phyloP scores from a whole-genome alignment of 1,140 invertebrate genomes.

The Zaprionus tsacasi region DNA sequence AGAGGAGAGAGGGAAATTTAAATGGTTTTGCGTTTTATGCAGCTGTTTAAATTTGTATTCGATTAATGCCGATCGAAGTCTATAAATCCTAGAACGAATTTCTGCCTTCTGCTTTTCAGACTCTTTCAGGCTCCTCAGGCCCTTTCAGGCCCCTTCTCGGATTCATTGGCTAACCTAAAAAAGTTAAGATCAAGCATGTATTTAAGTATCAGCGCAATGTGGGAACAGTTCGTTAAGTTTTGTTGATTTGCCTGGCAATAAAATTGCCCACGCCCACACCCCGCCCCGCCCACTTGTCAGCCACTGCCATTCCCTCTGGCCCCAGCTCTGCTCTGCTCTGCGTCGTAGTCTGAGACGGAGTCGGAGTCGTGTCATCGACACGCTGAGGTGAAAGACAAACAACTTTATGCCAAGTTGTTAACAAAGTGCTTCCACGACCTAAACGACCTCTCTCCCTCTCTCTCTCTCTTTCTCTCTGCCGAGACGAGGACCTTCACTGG shows the following conservation, averaged over 20 bases:
- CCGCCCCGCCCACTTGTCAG: no score
- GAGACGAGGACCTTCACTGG: slow-evolving; percentile 1
- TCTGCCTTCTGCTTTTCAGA: background rate
- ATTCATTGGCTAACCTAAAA: slow-evolving; percentile 26
- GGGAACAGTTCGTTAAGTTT: slow-evolving; percentile 71
- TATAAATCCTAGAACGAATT: slow-evolving; percentile 3
- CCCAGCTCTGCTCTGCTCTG: background rate
- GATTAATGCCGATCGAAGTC: background rate
- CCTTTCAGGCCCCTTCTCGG: background rate
- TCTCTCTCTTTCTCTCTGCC: no score
- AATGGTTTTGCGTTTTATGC: background rate
- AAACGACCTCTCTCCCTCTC: slow-evolving; percentile 35
- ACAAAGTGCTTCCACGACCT: slow-evolving; percentile 71
- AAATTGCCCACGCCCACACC: slow-evolving; percentile 34
- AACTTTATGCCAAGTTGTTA: slow-evolving; percentile 79
- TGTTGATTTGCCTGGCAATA: slow-evolving; percentile 67
- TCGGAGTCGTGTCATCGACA: slow-evolving; percentile 71
- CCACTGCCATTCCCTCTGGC: background rate
- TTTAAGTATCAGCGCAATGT: slow-evolving; percentile 27
- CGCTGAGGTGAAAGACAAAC: slow-evolving; percentile 76
- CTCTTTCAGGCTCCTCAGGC: no score
- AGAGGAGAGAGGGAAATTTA: background rate
- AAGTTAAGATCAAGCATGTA: background rate
- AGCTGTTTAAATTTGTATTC: background rate
- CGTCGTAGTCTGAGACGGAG: slow-evolving; percentile 31